A percentile compares a stretch with the other conserved stretches of the same genome.
Evolutionary conservation across 2,888 invertebrate species (phyloP).

Genomic region (Noctua comes): DNA sequence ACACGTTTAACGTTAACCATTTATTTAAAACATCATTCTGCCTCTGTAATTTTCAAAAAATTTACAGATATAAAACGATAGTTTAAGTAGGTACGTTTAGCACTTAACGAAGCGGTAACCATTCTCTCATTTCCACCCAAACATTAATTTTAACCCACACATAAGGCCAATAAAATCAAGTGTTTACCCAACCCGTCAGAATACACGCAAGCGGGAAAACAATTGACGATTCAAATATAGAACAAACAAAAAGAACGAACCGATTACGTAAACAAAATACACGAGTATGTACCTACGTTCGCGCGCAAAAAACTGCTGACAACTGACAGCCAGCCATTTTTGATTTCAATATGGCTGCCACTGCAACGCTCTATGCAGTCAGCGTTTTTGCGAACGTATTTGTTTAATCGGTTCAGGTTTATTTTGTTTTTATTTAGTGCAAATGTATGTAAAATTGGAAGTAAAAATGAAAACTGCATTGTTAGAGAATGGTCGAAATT

Average conservation of each 20-base stretch:
- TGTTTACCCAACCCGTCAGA: constrained; percentile 47
- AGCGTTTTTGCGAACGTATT: constrained; percentile 82
- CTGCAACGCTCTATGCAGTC: constrained; percentile 82
- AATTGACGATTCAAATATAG: constrained; percentile 61
- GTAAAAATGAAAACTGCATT: not conserved
- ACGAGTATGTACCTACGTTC: constrained; percentile 65
- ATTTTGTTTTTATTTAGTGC: constrained; percentile 64
- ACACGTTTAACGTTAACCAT: not conserved
- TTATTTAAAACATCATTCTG: not conserved
- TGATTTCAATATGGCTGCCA: constrained; percentile 79
- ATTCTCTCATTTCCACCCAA: not conserved
- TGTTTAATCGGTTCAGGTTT: constrained; percentile 73
- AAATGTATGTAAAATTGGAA: constrained; percentile 24
- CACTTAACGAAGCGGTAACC: not conserved
- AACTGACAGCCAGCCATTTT: constrained; percentile 81
- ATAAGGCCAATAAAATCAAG: constrained; percentile 7
- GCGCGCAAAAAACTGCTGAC: constrained; percentile 82
- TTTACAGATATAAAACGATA: not conserved
- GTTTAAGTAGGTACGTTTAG: not conserved
- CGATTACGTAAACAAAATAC: constrained; percentile 75
- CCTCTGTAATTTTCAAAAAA: not conserved
- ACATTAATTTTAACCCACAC: not conserved
- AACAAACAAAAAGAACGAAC: constrained; percentile 67
- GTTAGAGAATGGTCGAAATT: not conserved
- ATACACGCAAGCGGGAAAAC: constrained; percentile 51